Conservation (phyloP, 1,140 invertebrate species). For the Sarcophaga peregrina region DNA sequence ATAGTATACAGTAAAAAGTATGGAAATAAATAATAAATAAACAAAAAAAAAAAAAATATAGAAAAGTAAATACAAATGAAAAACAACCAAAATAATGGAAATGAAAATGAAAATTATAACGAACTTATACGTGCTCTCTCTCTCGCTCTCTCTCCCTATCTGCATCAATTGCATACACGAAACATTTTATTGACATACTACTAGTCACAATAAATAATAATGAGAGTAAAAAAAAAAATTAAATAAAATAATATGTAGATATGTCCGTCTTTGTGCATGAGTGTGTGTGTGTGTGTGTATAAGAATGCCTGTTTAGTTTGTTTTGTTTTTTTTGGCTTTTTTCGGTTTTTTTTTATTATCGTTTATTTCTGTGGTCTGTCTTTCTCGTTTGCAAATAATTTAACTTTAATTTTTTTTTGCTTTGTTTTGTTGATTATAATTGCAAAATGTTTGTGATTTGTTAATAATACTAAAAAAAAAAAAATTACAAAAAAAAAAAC, state of each 20-base stretch:
- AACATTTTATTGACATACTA: too few species aligned
- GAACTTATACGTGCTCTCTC: too few species aligned
- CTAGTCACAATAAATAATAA: too few species aligned
- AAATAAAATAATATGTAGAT: too few species aligned
- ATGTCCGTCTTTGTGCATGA: too few species aligned
- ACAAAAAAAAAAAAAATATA: slow-evolving; percentile 22
- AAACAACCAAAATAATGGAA: background rate
- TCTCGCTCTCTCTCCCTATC: too few species aligned
- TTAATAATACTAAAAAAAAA: background rate
- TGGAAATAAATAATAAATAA: background rate
- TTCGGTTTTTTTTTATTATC: background rate
- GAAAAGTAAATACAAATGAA: background rate
- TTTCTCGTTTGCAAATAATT: background rate
- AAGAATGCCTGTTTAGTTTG: background rate
- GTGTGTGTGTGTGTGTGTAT: background rate
- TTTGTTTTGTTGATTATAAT: background rate
- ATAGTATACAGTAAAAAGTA: background rate
- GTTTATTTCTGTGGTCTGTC: too few species aligned
- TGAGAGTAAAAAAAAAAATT: too few species aligned
- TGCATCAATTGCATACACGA: too few species aligned
- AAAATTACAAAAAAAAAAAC: background rate
- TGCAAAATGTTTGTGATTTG: slow-evolving; percentile 25
- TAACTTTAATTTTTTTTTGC: too few species aligned
- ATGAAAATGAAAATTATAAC: too few species aligned
- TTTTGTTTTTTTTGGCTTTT: background rate